Conservation (phyloP, 2,888 invertebrate genomes). For the Atrina japonica region DNA sequence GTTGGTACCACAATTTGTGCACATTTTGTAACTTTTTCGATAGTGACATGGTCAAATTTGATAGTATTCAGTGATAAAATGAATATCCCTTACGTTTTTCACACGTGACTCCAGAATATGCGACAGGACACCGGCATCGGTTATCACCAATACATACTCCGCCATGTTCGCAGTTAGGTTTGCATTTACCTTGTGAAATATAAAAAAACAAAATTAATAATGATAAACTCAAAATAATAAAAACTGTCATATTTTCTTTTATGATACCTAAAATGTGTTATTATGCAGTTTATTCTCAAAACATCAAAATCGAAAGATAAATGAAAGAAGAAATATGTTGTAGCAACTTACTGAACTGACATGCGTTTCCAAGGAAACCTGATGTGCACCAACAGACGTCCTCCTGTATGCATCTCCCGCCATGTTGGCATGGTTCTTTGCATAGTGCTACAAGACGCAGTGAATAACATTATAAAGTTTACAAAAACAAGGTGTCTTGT, state of each 20-base stretch:
- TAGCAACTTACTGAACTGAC: constrained; percentile 75
- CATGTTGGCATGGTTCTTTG: constrained; percentile 89
- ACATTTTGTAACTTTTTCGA: not conserved
- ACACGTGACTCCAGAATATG: constrained; percentile 90
- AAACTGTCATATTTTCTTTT: too few species aligned
- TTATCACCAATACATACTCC: constrained; percentile 92
- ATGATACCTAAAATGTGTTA: too few species aligned
- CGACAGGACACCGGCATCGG: constrained; percentile 92
- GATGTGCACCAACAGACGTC: constrained; percentile 85
- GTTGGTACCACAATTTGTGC: too few species aligned
- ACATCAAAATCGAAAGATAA: not conserved
- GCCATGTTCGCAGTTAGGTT: constrained; percentile 87
- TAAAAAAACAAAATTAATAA: not conserved
- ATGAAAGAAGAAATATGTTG: too few species aligned
- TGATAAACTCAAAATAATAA: too few species aligned
- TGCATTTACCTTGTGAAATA: constrained; percentile 53
- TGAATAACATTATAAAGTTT: not conserved
- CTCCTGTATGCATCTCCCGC: constrained; percentile 90
- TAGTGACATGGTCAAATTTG: not conserved
- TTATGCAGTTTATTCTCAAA: not conserved
- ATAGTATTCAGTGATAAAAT: not conserved
- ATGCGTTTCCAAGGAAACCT: constrained; percentile 73
- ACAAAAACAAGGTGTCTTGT: too few species aligned
- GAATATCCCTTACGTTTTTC: constrained; percentile 81
- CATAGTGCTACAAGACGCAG: constrained; percentile 86